Percentiles rank a stretch among this genome's conserved stretches.
Conservation (phyloP, 2,113 vertebrate species). For the Petrocephalus microphthalmus region DNA sequence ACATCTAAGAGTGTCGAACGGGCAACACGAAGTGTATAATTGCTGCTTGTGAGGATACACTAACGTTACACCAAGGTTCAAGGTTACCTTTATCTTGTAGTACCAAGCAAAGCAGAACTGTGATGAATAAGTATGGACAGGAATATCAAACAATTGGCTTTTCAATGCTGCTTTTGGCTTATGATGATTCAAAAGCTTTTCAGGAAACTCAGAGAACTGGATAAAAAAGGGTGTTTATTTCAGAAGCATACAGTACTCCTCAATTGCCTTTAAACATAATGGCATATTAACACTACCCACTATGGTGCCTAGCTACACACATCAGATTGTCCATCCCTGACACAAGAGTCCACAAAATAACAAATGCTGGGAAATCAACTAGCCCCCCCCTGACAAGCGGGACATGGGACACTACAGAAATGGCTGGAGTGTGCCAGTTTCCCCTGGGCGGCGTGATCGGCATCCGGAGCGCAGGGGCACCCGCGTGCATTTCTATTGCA, state of each 20-base stretch:
- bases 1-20: neutral
- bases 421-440: neutral
- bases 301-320: neutral
- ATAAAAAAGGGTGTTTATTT: neutral
- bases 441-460: neutral
- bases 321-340: neutral
- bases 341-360: no score
- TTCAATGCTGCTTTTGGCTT: neutral
- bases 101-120: neutral
- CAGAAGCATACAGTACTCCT: neutral
- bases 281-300: neutral
- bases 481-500: neutral
- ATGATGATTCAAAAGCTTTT: neutral
- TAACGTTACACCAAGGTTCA: neutral
- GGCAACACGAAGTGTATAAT: neutral
- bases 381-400: neutral
- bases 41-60: neutral
- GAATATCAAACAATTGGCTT: neutral
- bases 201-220: neutral
- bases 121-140: neutral
- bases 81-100: neutral
- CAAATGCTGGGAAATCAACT: neutral
- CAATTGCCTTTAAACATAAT: neutral
- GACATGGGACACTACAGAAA: neutral
- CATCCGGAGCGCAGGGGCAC: neutral